A percentile compares a stretch with the other conserved stretches of the same genome.
These are phyloP conservation scores for Amiota communis DNA, from an alignment of 2,888 invertebrate genomes.

Conservation along the genomic window DNA sequence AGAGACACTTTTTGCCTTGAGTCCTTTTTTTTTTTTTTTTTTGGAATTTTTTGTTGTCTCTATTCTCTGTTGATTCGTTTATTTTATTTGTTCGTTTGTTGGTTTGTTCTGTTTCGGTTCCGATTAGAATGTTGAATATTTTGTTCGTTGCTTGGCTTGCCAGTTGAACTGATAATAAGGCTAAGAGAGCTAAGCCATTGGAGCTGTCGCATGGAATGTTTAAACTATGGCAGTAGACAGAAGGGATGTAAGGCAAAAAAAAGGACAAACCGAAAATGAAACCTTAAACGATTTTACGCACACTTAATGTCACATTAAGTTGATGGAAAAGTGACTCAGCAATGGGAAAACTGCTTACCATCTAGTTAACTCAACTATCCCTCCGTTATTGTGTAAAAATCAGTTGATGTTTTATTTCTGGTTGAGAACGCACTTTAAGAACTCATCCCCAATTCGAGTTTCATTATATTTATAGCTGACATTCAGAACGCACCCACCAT, in stretches of 20 bases:
- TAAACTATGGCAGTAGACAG: neutral
- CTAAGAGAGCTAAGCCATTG: neutral
- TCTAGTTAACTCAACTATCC: no score
- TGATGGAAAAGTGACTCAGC: neutral
- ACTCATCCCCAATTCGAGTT: no score
- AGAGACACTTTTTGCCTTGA: conserved; percentile 4
- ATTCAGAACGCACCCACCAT: no score
- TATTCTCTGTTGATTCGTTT: neutral
- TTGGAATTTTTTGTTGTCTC: neutral
- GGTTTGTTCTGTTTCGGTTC: neutral
- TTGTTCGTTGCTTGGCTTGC: neutral
- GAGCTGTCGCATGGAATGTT: neutral
- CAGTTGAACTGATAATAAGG: conserved; percentile 7
- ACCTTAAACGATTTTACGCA: neutral
- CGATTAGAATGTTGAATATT: conserved; percentile 1
- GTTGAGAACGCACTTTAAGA: no score
- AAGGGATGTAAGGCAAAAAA: neutral
- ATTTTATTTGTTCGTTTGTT: conserved; percentile 6
- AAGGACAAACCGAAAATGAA: neutral
- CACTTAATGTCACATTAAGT: conserved; percentile 2
- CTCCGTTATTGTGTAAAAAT: no score
- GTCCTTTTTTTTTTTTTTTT: neutral
- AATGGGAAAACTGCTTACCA: no score
- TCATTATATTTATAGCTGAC: no score
- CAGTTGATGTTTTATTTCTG: no score